Percentiles rank a stretch among this genome's conserved stretches.
phyloP scores from a whole-genome alignment of 35 echinoderm and acorn worm genomes.

The Heliocidaris tuberculata region DNA sequence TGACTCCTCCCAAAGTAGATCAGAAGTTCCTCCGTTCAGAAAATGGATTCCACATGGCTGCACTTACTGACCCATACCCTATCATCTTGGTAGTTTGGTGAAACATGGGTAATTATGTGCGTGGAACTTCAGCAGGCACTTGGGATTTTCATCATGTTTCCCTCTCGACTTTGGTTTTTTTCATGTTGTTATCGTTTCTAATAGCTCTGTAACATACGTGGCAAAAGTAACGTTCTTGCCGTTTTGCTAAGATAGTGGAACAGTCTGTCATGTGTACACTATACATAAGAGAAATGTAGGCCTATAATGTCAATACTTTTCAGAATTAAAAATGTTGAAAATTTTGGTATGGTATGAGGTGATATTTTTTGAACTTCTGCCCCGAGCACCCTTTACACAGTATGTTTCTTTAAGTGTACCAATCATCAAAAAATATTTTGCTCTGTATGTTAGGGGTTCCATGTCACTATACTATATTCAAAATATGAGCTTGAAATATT shows the following conservation, averaged over 20 bases:
- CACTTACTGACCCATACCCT: conserved; percentile 15
- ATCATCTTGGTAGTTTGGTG: background rate
- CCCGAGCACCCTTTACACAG: too few relatives aligned
- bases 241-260: background rate
- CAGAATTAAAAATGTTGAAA: too few relatives aligned
- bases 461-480: too few relatives aligned
- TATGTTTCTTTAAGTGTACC: too few relatives aligned
- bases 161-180: background rate
- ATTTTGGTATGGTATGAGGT: too few relatives aligned
- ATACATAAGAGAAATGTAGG: too few relatives aligned
- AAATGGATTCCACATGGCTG: conserved; percentile 20
- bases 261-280: too few relatives aligned
- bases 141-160: background rate
- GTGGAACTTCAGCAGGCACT: background rate
- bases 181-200: background rate
- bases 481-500: too few relatives aligned
- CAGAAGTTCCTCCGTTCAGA: background rate
- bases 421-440: too few relatives aligned
- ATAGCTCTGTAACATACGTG: background rate
- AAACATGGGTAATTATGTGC: conserved; percentile 29
- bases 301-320: too few relatives aligned
- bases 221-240: background rate
- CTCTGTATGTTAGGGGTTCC: too few relatives aligned
- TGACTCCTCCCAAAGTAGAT: background rate
- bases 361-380: too few relatives aligned